Conservation (phyloP, 2,888 invertebrate species). For the Apotomis turbidana region DNA sequence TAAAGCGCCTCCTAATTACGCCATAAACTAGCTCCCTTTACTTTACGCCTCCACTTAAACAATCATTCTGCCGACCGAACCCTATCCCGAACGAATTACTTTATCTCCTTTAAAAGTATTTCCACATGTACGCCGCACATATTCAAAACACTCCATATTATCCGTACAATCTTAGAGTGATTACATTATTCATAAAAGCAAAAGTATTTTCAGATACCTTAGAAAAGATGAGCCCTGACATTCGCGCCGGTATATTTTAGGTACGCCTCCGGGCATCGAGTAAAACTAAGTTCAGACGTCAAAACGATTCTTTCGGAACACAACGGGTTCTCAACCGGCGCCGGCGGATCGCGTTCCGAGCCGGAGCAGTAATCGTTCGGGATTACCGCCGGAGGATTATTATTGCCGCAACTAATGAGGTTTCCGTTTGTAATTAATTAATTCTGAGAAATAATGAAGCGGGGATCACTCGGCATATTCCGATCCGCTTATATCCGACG, state of each 20-base stretch:
- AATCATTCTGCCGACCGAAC: slow-evolving; percentile 22
- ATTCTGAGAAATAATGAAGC: slow-evolving; percentile 18
- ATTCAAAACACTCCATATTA: slow-evolving; percentile 5
- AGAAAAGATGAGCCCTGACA: slow-evolving; percentile 13
- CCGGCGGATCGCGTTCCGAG: background rate
- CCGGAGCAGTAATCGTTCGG: slow-evolving; percentile 9
- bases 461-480: background rate
- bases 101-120: background rate
- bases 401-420: slow-evolving; percentile 23
- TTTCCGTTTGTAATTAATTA: slow-evolving; percentile 29
- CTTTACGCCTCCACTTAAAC: slow-evolving; percentile 32
- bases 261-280: slow-evolving; percentile 17
- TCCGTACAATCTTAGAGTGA: slow-evolving; percentile 24
- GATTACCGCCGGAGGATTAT: slow-evolving; percentile 23
- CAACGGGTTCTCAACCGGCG: background rate
- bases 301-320: slow-evolving; percentile 10
- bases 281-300: slow-evolving; percentile 10
- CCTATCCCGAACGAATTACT: slow-evolving; percentile 3
- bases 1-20: slow-evolving; percentile 36
- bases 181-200: slow-evolving; percentile 37
- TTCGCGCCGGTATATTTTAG: slow-evolving; percentile 7
- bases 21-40: slow-evolving; percentile 30
- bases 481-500: background rate
- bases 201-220: slow-evolving; percentile 35
- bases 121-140: background rate